Evolutionary conservation across 2,797 vertebrate species (phyloP).

Genomic region (Acanthurus tractus): DNA sequence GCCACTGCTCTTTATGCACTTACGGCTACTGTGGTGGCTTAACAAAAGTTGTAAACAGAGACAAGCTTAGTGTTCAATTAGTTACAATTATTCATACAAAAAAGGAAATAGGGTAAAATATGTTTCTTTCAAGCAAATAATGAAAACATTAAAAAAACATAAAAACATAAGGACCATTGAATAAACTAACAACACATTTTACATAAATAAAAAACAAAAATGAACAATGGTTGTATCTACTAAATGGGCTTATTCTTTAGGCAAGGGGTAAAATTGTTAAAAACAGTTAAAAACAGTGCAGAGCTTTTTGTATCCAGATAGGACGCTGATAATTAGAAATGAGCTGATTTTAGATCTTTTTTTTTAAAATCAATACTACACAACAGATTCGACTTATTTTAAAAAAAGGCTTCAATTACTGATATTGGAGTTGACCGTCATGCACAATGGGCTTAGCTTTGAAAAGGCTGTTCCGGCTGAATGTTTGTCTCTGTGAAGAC

Average conservation of each 20-base stretch:
- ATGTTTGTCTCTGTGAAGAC: conserved; percentile 35
- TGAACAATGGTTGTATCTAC: neutral
- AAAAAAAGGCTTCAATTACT: neutral
- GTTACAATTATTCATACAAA: no score
- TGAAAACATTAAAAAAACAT: no score
- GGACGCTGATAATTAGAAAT: neutral
- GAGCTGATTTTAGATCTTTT: neutral
- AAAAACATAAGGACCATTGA: neutral
- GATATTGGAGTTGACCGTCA: neutral
- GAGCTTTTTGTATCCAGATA: neutral
- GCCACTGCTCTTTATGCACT: neutral
- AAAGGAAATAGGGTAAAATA: no score
- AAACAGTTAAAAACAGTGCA: neutral
- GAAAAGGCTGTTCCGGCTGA: neutral
- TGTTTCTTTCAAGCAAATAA: no score
- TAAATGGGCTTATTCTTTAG: neutral
- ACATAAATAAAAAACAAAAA: neutral
- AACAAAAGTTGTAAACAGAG: no score
- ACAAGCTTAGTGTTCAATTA: no score
- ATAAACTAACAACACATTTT: neutral
- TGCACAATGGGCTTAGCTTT: conserved; percentile 1
- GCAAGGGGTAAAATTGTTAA: neutral
- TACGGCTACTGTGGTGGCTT: no score
- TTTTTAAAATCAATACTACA: neutral
- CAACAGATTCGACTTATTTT: neutral